These are phyloP conservation scores for Drosophila stalkeri DNA, from an alignment of 2,888 invertebrate genomes.

Conservation along the genomic window DNA sequence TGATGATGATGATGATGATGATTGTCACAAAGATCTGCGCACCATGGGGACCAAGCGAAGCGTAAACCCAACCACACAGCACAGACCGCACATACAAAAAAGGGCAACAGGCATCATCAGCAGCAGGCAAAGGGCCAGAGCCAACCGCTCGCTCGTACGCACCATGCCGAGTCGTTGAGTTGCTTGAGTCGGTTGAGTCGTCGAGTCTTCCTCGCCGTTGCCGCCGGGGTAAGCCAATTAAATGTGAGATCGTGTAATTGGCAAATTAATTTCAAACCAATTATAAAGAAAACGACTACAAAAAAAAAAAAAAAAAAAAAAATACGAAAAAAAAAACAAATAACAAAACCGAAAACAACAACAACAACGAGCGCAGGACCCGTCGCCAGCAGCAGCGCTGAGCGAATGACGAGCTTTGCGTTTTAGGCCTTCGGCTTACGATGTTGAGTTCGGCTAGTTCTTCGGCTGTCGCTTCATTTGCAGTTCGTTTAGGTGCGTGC, in stretches of 20 bases:
- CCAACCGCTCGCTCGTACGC: slow-evolving; percentile 33
- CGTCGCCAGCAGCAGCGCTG: slow-evolving; percentile 16
- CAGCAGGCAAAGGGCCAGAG: slow-evolving; percentile 40
- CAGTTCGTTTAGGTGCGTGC: slow-evolving; percentile 48
- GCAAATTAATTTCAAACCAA: slow-evolving; percentile 84
- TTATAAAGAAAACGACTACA: slow-evolving; percentile 82
- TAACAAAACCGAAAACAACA: neutral
- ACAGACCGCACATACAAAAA: slow-evolving; percentile 60
- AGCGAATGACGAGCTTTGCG: slow-evolving; percentile 11
- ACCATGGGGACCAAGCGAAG: slow-evolving; percentile 59
- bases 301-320: slow-evolving; percentile 39
- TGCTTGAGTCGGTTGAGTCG: slow-evolving; percentile 8
- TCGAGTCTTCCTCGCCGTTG: slow-evolving; percentile 25
- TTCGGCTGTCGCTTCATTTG: slow-evolving; percentile 14
- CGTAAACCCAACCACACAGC: slow-evolving; percentile 52
- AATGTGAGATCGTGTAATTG: slow-evolving; percentile 85
- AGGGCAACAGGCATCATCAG: slow-evolving; percentile 61
- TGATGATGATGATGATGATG: slow-evolving; percentile 8
- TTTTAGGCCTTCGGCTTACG: slow-evolving; percentile 12
- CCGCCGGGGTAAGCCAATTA: slow-evolving; percentile 82
- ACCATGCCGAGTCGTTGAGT: slow-evolving; percentile 38
- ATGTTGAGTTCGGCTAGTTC: neutral
- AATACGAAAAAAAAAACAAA: slow-evolving; percentile 51
- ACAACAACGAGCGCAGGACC: slow-evolving; percentile 29
- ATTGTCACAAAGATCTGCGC: slow-evolving; percentile 41